These are phyloP conservation scores for Idris sp. DNA, from an alignment of 1,140 invertebrate genomes.

Conservation along the genomic window DNA sequence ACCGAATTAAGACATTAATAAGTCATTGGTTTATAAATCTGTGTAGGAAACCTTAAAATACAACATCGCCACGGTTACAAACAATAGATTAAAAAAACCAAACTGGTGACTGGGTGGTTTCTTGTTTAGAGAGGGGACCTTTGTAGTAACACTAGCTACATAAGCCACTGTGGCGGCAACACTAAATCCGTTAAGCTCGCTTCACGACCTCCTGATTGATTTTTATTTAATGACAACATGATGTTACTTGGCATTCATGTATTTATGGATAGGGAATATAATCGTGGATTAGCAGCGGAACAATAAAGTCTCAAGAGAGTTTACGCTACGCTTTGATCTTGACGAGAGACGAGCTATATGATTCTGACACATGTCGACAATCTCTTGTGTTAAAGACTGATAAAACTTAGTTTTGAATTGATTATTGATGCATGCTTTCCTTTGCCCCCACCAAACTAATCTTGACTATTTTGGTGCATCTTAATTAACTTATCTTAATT, in stretches of 20 bases:
- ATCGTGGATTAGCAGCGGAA: slow-evolving; percentile 70
- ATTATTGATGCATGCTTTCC: too few species aligned
- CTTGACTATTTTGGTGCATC: too few species aligned
- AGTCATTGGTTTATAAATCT: too few species aligned
- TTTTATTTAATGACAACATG: slow-evolving; percentile 79
- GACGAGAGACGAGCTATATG: slow-evolving; percentile 41
- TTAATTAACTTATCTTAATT: too few species aligned
- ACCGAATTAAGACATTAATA: too few species aligned
- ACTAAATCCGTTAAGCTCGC: slow-evolving; percentile 78
- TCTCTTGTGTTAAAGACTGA: slow-evolving; percentile 37
- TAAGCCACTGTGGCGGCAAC: slow-evolving; percentile 74
- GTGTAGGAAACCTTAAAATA: slow-evolving; percentile 5
- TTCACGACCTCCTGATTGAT: slow-evolving; percentile 78
- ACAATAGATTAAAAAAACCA: slow-evolving; percentile 43
- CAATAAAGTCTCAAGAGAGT: slow-evolving; percentile 68
- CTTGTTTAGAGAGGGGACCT: slow-evolving; percentile 48
- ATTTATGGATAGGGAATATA: slow-evolving; percentile 71
- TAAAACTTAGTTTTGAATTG: slow-evolving; percentile 34
- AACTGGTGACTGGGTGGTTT: slow-evolving; percentile 39
- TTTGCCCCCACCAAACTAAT: too few species aligned
- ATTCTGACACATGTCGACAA: slow-evolving; percentile 56
- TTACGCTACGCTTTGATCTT: slow-evolving; percentile 64
- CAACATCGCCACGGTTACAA: slow-evolving; percentile 14
- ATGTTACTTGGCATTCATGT: slow-evolving; percentile 72
- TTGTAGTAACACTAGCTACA: slow-evolving; percentile 49